These are phyloP conservation scores for Caenorhabditis inopinata DNA, from an alignment of 1,140 invertebrate genomes.

Conservation along the genomic window DNA sequence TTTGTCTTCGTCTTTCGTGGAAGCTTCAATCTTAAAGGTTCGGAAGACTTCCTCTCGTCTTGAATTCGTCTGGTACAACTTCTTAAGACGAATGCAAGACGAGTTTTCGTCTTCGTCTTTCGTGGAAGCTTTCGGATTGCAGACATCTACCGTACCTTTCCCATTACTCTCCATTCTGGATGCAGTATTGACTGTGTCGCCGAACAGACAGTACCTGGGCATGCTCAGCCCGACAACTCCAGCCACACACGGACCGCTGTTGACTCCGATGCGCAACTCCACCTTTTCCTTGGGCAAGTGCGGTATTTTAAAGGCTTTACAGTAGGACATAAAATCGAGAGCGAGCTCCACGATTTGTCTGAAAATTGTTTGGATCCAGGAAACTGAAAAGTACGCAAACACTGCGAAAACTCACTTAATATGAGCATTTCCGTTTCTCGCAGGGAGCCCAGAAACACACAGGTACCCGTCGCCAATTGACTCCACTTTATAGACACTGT, in stretches of 20 bases:
- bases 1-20: no score
- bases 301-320: slow-evolving; percentile 37
- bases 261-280: slow-evolving; percentile 43
- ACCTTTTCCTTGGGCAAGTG: slow-evolving; percentile 43
- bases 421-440: slow-evolving; percentile 68
- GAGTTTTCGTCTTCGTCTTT: no score
- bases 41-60: no score
- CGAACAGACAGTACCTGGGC: slow-evolving; percentile 74
- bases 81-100: no score
- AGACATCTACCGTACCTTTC: slow-evolving; percentile 22
- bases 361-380: slow-evolving; percentile 65
- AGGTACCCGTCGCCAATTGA: slow-evolving; percentile 84
- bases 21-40: no score
- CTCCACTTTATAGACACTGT: slow-evolving; percentile 87
- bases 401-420: neutral
- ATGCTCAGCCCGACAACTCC: slow-evolving; percentile 82
- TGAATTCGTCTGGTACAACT: no score
- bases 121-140: no score
- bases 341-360: slow-evolving; percentile 69
- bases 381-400: neutral
- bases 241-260: slow-evolving; percentile 70
- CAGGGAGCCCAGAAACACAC: slow-evolving; percentile 72
- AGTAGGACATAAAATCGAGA: slow-evolving; percentile 39
- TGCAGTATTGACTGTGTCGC: slow-evolving; percentile 74
- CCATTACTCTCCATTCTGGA: slow-evolving; percentile 53